Evolutionary conservation across 2,113 vertebrate species (phyloP).

Genomic region (Propithecus coquereli): DNA sequence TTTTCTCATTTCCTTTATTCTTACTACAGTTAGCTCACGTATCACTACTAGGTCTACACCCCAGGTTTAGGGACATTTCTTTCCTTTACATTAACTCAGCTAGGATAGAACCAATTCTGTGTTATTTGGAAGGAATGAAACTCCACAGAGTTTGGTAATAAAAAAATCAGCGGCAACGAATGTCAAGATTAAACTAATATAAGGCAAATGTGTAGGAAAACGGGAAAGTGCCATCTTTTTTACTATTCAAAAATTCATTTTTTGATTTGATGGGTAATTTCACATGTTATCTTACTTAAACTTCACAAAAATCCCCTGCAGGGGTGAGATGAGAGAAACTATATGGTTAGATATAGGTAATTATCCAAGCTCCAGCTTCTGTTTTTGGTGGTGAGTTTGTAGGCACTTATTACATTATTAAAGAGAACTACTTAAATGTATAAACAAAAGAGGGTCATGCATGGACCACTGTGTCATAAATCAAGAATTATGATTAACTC

Average conservation of each 20-base stretch:
- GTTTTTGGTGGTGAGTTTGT: background rate
- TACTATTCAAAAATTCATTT: background rate
- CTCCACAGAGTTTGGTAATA: background rate
- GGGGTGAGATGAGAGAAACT: background rate
- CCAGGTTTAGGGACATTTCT: background rate
- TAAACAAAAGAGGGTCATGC: background rate
- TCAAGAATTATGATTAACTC: background rate
- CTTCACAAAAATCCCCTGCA: background rate
- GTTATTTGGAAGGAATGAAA: background rate
- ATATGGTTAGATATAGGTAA: background rate
- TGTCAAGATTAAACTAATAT: background rate
- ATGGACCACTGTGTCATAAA: background rate
- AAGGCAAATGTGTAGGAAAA: background rate
- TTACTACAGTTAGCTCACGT: background rate
- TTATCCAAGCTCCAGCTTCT: background rate
- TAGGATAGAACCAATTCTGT: background rate
- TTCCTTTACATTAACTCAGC: background rate
- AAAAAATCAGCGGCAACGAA: background rate
- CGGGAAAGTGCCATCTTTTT: background rate
- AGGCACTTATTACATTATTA: background rate
- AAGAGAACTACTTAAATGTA: conserved; percentile 7
- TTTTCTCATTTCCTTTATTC: conserved; percentile 3
- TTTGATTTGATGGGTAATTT: conserved; percentile 18
- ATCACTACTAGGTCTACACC: background rate
- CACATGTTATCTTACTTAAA: background rate